These are phyloP conservation scores for Phacellophora camtschatica DNA, from an alignment of 30 jellyfish, hydroid and myxozoan genomes.

Conservation along the genomic window DNA sequence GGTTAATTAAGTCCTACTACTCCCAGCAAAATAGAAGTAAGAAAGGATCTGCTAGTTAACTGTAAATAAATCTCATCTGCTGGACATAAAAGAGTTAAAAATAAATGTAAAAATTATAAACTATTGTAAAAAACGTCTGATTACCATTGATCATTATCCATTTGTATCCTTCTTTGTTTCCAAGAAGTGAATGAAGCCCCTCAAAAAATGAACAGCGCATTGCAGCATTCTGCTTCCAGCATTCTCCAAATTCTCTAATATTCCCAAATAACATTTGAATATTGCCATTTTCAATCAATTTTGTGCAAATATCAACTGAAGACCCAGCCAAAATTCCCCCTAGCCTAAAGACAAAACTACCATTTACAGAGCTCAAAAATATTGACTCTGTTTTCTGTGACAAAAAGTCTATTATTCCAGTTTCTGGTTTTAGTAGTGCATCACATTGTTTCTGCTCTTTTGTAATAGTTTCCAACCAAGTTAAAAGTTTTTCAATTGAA, in stretches of 20 bases:
- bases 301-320: background rate
- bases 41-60: too few relatives aligned
- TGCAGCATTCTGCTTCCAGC: constrained; percentile 10
- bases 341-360: constrained; percentile 34
- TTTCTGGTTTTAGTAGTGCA: background rate
- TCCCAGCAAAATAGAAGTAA: too few relatives aligned
- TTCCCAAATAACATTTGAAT: constrained; percentile 24
- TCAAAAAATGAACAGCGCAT: constrained; percentile 31
- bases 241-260: background rate
- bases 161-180: background rate
- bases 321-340: constrained; percentile 44
- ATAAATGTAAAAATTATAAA: background rate
- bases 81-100: too few relatives aligned
- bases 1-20: too few relatives aligned
- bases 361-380: background rate
- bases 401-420: constrained; percentile 11
- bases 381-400: constrained; percentile 2
- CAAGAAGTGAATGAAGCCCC: constrained; percentile 24
- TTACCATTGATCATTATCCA: constrained; percentile 9
- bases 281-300: constrained; percentile 6
- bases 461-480: constrained; percentile 6
- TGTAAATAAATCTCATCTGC: too few relatives aligned
- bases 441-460: background rate
- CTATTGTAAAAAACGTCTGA: background rate
- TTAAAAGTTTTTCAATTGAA: constrained; percentile 32